Evolutionary conservation across 2,797 vertebrate species (phyloP), one percentile per base, ranked within the genome.

Genomic region (Amblyopsis hoosieri): DNA sequence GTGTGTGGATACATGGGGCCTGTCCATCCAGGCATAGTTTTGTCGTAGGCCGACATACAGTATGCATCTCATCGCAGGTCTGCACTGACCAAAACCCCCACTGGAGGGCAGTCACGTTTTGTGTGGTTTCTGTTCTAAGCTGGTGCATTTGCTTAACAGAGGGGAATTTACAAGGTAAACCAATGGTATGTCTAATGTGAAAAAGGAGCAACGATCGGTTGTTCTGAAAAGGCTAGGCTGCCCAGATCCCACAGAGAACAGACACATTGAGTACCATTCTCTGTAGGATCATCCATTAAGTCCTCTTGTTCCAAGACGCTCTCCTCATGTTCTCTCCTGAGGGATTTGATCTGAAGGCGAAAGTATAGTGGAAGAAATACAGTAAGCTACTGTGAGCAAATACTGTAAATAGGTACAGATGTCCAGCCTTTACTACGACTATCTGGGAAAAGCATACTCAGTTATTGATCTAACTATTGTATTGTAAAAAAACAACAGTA

Each of bases 341-440:
- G 73, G 6, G 85, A 78, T 80, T 80, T 91, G 62, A 90, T 87
- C 91, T 92, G 70, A 31, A 61, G 57, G 58, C 74, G 10, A 42
- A 65, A 52, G 8, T 50, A 61, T 12, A 45, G 45, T 11, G 45
- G 23, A 23, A 54, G 51, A 60, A 3, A 67, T 46, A 17, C 6
- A 2, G n/a, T 17, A 14, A 51, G 60, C 7, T 55, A 1, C 45
- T n/a, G 31, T 31, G 12, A 12, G 46, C 45, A 17, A 29, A 48
- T 12, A 48, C n/a, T 12, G 47, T 12, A 48, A 12, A 48, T 12
- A 12, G 47, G 47, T 14, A 14, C 12, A 48, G n/a, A n/a, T 14
- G 47, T 48, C n/a, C n/a, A 4, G 4, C 47, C n/a, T 48, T 48
- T 48, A 12, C n/a, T 48, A 5, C 7, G n/a, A n/a, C 12, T 12